phyloP scores from a whole-genome alignment of 2,113 vertebrate genomes.

The Eleginops maclovinus region DNA sequence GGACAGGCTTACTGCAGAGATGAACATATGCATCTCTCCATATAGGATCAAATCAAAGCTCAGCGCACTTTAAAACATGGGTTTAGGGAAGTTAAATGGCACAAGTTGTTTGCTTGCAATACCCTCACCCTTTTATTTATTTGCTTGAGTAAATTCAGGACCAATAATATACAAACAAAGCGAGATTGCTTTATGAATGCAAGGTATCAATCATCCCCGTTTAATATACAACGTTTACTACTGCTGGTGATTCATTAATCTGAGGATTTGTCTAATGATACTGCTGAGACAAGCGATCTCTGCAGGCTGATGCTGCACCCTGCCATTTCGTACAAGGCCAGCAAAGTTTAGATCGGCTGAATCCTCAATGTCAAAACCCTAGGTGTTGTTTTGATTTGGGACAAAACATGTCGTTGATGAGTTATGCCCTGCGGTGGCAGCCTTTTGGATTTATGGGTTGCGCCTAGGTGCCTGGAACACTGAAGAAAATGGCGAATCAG shows the following conservation, averaged over 20 bases:
- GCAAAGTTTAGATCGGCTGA: slow-evolving; percentile 51
- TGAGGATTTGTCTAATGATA: slow-evolving; percentile 71
- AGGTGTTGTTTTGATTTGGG: slow-evolving; percentile 73
- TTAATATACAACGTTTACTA: slow-evolving; percentile 48
- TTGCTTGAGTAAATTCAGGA: slow-evolving; percentile 31
- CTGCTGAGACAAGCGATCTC: slow-evolving; percentile 72
- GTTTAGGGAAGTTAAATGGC: neutral
- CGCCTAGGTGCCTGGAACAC: slow-evolving; percentile 60
- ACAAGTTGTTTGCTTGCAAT: slow-evolving; percentile 45
- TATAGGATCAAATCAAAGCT: slow-evolving; percentile 4
- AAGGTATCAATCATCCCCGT: slow-evolving; percentile 58
- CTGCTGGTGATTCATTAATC: slow-evolving; percentile 66
- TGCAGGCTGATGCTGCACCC: slow-evolving; percentile 48
- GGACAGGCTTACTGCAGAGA: slow-evolving; percentile 9
- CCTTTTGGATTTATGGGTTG: slow-evolving; percentile 70
- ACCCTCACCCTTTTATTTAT: slow-evolving; percentile 10
- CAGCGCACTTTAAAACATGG: slow-evolving; percentile 20
- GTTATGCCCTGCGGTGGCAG: slow-evolving; percentile 55
- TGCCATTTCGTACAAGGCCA: slow-evolving; percentile 66
- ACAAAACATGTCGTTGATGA: slow-evolving; percentile 74
- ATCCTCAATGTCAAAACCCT: slow-evolving; percentile 72
- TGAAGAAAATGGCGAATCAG: slow-evolving; percentile 76
- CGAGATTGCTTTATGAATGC: slow-evolving; percentile 54
- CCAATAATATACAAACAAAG: slow-evolving; percentile 36
- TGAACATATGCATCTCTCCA: slow-evolving; percentile 1